Base-by-base conservation (phyloP, 2,888 invertebrate genomes). In the Agrilus cyanescens region DNA sequence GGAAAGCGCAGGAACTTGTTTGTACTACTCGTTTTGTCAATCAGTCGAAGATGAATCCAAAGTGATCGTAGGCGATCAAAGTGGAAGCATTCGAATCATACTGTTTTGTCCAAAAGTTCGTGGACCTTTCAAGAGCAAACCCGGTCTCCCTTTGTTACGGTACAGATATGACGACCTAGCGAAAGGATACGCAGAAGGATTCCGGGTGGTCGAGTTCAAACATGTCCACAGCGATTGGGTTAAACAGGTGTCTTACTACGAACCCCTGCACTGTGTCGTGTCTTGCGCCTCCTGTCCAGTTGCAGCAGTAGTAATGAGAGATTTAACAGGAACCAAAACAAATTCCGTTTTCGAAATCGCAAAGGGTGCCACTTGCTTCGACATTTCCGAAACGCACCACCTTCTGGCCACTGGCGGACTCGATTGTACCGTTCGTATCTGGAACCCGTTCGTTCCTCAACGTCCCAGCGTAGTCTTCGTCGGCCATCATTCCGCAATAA, bases 401-500 rank as follows among this genome's bases (percentile, higher is more conserved):
- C 62, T 76, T 36, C 57, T 82, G 37, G 80, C 74, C 41, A 80
- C 80, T 2, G 88, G 87, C 2, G 82, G 88, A 4, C 78, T 83
- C 6, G 88, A 89, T 64, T 80, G 82, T 52, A 59, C 74, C 16
- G 52, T 57, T 18, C 75, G 86, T 31, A 69, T 86, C 40, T 90
- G 88, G 88, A 86, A 84, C 64, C 78, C 85, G 0, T 85, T 84
- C 59, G 77, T 84, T n/a, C 75, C 82, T 2, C 66, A 68, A 38
- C 78, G 80, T 55, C 74, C 84, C 1, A 77, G 68, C 34, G 71
- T 73, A 8, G 65, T 75, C 12, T 69, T 87, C 30, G 66, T 70
- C 33, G 86, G 86, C 0, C 88, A 88, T 61, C 78, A 77, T 55
- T 73, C 80, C 2, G 76, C 80, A 10, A 73, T 89, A 50, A 73